Percentiles rank a stretch among this genome's conserved stretches.
Conservation (phyloP, 2,888 invertebrate genomes). For the Hartigia nigra region DNA sequence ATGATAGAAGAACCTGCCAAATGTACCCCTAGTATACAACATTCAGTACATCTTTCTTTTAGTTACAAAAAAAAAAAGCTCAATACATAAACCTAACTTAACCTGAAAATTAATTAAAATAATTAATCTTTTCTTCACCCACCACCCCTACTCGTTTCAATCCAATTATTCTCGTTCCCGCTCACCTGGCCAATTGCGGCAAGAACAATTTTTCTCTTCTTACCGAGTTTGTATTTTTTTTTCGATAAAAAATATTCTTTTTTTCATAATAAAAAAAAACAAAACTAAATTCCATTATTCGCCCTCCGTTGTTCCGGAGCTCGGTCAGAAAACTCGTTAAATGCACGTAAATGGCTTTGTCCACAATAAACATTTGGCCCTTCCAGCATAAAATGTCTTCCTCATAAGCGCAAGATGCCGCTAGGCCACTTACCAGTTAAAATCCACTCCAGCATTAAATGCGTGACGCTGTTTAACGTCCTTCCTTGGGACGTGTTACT, state of each 20-base stretch:
- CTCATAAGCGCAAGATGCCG: neutral
- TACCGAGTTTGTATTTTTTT: conserved; percentile 1
- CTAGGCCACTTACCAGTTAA: neutral
- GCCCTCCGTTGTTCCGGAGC: neutral
- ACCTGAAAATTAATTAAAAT: neutral
- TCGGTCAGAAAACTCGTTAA: neutral
- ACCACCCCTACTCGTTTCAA: neutral
- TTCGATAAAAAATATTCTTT: conserved; percentile 9
- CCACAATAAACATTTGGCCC: neutral
- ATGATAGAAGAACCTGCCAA: neutral
- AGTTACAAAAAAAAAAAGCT: neutral
- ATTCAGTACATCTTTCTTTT: neutral
- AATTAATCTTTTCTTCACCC: neutral
- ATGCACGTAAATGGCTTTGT: neutral
- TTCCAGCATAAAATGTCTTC: neutral
- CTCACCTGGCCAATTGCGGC: conserved; percentile 15
- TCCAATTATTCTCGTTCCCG: neutral
- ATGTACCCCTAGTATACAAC: neutral
- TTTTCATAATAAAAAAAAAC: conserved; percentile 7
- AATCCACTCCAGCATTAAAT: neutral
- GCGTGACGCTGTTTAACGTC: neutral
- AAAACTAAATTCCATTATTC: neutral
- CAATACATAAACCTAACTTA: neutral
- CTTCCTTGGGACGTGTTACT: neutral
- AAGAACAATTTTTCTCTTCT: conserved; percentile 27